These are phyloP conservation scores for Nephrotoma guestfalica DNA, from an alignment of 2,888 invertebrate species.

Conservation along the genomic window DNA sequence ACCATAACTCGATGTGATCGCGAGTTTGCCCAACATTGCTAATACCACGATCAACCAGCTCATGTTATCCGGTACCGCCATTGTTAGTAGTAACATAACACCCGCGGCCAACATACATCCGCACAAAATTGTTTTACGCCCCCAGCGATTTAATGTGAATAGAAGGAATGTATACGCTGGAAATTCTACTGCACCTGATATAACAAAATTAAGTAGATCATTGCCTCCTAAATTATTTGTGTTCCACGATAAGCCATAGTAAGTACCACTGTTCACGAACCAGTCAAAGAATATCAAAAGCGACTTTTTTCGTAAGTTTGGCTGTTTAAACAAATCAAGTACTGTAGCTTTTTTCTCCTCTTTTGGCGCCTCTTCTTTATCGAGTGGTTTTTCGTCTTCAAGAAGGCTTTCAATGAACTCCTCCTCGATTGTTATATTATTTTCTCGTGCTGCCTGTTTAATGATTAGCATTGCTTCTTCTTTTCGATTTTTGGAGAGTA, in stretches of 20 bases:
- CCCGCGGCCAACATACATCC: constrained; percentile 53
- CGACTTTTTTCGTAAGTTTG: constrained; percentile 47
- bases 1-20: constrained; percentile 59
- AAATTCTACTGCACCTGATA: constrained; percentile 61
- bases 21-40: constrained; percentile 57
- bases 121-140: constrained; percentile 51
- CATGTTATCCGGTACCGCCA: constrained; percentile 38
- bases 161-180: constrained; percentile 54
- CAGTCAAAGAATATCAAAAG: constrained; percentile 60
- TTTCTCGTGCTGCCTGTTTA: constrained; percentile 46
- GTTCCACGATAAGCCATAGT: constrained; percentile 65
- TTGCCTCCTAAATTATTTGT: constrained; percentile 57
- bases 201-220: constrained; percentile 54
- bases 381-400: constrained; percentile 25
- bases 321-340: constrained; percentile 45
- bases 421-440: constrained; percentile 41
- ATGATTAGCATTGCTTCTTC: constrained; percentile 46
- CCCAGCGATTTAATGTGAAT: constrained; percentile 52
- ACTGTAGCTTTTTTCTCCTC: constrained; percentile 27
- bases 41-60: constrained; percentile 41
- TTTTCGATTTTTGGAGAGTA: constrained; percentile 45
- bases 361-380: constrained; percentile 18
- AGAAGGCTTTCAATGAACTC: constrained; percentile 40
- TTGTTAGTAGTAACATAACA: constrained; percentile 39
- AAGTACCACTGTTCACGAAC: constrained; percentile 63